Base-by-base conservation (phyloP, 2,113 vertebrate species). In the Electrona antarctica region DNA sequence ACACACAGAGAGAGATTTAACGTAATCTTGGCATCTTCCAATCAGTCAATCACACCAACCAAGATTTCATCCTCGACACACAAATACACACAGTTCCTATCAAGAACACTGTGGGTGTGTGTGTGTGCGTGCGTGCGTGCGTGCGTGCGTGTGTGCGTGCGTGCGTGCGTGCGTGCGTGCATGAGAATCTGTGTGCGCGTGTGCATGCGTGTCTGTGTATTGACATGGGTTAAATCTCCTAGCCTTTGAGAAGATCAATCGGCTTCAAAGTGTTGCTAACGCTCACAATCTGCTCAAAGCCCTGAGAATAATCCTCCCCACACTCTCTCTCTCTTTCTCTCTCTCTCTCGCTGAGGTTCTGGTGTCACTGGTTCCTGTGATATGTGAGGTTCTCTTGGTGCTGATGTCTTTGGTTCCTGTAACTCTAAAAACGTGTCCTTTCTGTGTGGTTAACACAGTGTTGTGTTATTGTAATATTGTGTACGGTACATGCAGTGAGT, bases 11-110 rank as follows among this genome's bases (percentile, higher is more conserved):
- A 28, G 50, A 62, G 49, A 63, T 87, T 83, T 79, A 41, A 3
- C 33, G 33, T 41, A 89, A 86, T 86, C 77, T 69, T 76, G 74
- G 64, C 78, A 60, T 60, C 65, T 80, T 72, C 64, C 71, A 85
- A 82, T 86, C 77, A 85, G 78, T 86, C 80, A 80, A 71, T 84
- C 76, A 75, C 9, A 67, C 48, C 46, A 10, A 33, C 57, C 54
- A 41, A 69, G 72, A 79, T 79, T 66, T 70, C 68, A 61, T 69
- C 74, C 29, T 75, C 45, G 55, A 12, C 54, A 9, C 55, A 28
- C 33, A 21, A 21, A 21, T 21, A 71, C 33, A 77, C 12, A 50
- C n/a, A 33, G 58, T 81, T 80, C 60, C 60, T 46, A 0, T 60
- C 47, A 11, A 14, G 33, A 41, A 41, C 33, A 41, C 55, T 12